These are phyloP conservation scores for Chloroclysta siterata DNA, from an alignment of 2,888 invertebrate species.

Conservation along the genomic window DNA sequence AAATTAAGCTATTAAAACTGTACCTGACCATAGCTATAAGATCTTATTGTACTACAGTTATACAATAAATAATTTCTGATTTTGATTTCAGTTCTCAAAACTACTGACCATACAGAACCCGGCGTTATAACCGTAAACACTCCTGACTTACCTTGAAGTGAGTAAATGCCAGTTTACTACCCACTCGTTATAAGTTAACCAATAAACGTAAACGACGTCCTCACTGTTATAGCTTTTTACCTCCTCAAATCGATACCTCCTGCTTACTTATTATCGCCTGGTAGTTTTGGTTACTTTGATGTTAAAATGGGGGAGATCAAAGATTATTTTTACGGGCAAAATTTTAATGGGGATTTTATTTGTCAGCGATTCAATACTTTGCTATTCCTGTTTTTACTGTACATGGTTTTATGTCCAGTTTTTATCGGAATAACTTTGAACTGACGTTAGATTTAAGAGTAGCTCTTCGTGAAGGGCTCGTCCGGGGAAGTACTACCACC, in stretches of 20 bases:
- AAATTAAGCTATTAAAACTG: no score
- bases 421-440: background rate
- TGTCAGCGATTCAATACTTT: slow-evolving; percentile 9
- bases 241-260: slow-evolving; percentile 71
- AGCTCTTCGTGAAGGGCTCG: no score
- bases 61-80: no score
- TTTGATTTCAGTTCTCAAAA: no score
- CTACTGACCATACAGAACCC: slow-evolving; percentile 6
- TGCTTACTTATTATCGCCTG: slow-evolving; percentile 68
- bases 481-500: no score
- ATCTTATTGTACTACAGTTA: no score
- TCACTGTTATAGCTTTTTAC: slow-evolving; percentile 66
- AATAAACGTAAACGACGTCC: slow-evolving; percentile 74
- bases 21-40: no score
- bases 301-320: slow-evolving; percentile 25
- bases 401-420: background rate
- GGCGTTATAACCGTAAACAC: slow-evolving; percentile 15
- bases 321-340: slow-evolving; percentile 38
- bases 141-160: slow-evolving; percentile 51
- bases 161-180: slow-evolving; percentile 79
- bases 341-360: slow-evolving; percentile 36
- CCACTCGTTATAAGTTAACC: slow-evolving; percentile 77
- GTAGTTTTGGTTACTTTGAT: slow-evolving; percentile 49
- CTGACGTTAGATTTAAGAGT: background rate
- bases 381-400: slow-evolving; percentile 8